Base-by-base conservation (phyloP, 2,797 vertebrate species). In the Halcyon smyrnensis region DNA sequence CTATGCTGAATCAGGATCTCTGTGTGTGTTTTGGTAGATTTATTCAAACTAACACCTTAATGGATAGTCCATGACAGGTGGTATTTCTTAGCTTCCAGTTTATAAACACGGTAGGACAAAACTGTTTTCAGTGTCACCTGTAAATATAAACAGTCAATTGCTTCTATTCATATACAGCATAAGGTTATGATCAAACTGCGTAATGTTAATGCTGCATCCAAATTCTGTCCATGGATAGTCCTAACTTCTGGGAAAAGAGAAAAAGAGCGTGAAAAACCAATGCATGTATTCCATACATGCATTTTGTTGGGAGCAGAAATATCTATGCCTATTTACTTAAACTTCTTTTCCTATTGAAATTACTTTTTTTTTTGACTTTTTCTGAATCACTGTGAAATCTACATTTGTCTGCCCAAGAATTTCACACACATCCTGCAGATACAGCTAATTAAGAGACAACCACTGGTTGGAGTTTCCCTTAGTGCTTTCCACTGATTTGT, bases 401-500 rank as follows among this genome's bases (percentile, higher is more conserved):
- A 25, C 59, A 56, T 89, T 90, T 90, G 23, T 84, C 64, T 90
- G 83, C 12, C 59, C 64, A 88, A 41, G 69, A 34, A 46, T 95
- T 95, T 95, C 68, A 92, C 75, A 59, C 17, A 89, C 39, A 69
- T 19, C 60, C 84, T 84, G 78, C 67, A 70, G 84, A 79, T 88
- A 88, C 84, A 91, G 77, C 92, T 97, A 93, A 95, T 97, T 96
- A 94, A 68, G 78, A 95, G 69, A 89, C 85, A 93, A 15, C 41
- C 19, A 85, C 84, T 93, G 82, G 51, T 30, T 95, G 89, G 71
- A 89, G 59, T 89, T 97, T 95, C 93, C 95, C 90, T 96, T 43
- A 84, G 79, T 82, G 69, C 84, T 97, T 96, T 96, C 62, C 54
- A 90, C 90, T 84, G 87, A 90, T 95, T 96, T 89, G 95, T 98